Percentiles rank a stretch among this genome's conserved stretches.
These are phyloP conservation scores for Pasiphila rectangulata DNA, from an alignment of 2,888 invertebrate species.

Conservation along the genomic window DNA sequence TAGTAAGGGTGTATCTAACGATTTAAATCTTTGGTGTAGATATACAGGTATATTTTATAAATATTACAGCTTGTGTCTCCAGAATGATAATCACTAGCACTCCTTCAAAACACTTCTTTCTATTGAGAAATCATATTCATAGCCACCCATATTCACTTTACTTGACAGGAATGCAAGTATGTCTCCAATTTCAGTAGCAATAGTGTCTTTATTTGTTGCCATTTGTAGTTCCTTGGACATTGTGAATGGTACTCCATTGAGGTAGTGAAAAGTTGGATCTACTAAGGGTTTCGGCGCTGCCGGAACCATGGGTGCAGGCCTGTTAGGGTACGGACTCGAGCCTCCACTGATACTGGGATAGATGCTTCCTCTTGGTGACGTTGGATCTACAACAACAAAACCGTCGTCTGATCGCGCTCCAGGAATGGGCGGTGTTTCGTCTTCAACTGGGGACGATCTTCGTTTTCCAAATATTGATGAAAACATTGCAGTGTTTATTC, in stretches of 20 bases:
- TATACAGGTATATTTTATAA: too few relatives aligned
- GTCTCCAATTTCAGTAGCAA: slow-evolving; percentile 74
- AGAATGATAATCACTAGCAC: slow-evolving; percentile 42
- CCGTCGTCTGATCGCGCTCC: slow-evolving; percentile 64
- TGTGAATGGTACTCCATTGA: slow-evolving; percentile 80
- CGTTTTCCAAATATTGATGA: slow-evolving; percentile 73
- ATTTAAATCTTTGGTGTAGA: too few relatives aligned
- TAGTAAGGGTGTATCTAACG: too few relatives aligned
- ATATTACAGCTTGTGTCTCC: too few relatives aligned
- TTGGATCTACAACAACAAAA: slow-evolving; percentile 64
- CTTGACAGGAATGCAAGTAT: slow-evolving; percentile 75
- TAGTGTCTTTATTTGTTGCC: slow-evolving; percentile 68
- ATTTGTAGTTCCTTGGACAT: slow-evolving; percentile 71
- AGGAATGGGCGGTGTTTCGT: slow-evolving; percentile 70
- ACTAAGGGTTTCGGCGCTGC: slow-evolving; percentile 35
- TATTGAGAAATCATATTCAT: slow-evolving; percentile 75
- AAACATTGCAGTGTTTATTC: too few relatives aligned
- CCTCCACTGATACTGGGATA: slow-evolving; percentile 63
- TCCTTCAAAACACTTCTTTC: slow-evolving; percentile 81
- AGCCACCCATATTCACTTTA: slow-evolving; percentile 63
- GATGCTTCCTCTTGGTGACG: slow-evolving; percentile 46
- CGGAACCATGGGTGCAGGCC: slow-evolving; percentile 61
- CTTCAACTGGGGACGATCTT: slow-evolving; percentile 70
- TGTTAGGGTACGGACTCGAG: slow-evolving; percentile 44
- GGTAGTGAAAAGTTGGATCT: slow-evolving; percentile 68